Percentiles rank a stretch among this genome's conserved stretches.
phyloP scores from a whole-genome alignment of 2,113 vertebrate species.

The Mola mola region DNA sequence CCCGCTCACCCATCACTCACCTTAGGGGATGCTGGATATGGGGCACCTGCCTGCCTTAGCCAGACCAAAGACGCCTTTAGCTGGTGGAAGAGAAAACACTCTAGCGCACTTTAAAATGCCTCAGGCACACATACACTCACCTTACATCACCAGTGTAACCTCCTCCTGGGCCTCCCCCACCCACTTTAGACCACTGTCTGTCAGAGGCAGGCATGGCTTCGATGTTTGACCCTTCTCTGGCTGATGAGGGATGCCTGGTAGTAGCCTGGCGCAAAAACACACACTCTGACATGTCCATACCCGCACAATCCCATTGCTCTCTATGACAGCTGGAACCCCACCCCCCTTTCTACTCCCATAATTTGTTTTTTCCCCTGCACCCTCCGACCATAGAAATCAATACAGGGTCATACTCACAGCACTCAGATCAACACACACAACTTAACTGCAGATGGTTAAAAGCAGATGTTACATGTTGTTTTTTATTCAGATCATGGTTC shows the following conservation, averaged over 20 bases:
- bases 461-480: neutral
- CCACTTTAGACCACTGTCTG: slow-evolving; percentile 13
- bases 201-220: too few relatives aligned
- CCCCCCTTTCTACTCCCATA: slow-evolving; percentile 3
- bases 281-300: slow-evolving; percentile 25
- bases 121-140: slow-evolving; percentile 25
- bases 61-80: slow-evolving; percentile 46
- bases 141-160: neutral
- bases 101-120: slow-evolving; percentile 74
- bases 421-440: slow-evolving; percentile 16
- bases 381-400: slow-evolving; percentile 36
- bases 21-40: slow-evolving; percentile 44
- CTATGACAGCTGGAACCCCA: slow-evolving; percentile 50
- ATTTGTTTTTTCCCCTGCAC: neutral
- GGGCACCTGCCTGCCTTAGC: slow-evolving; percentile 65
- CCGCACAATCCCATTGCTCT: slow-evolving; percentile 39
- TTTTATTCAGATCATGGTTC: slow-evolving; percentile 29
- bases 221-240: slow-evolving; percentile 61
- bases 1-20: slow-evolving; percentile 74
- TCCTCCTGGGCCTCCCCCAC: neutral
- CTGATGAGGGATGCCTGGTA: slow-evolving; percentile 51
- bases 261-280: slow-evolving; percentile 21
- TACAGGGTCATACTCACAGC: slow-evolving; percentile 16
- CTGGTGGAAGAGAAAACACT: slow-evolving; percentile 58
- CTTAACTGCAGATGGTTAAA: slow-evolving; percentile 7